These are phyloP conservation scores for Athene noctua DNA, from an alignment of 2,113 vertebrate genomes.

Conservation along the genomic window DNA sequence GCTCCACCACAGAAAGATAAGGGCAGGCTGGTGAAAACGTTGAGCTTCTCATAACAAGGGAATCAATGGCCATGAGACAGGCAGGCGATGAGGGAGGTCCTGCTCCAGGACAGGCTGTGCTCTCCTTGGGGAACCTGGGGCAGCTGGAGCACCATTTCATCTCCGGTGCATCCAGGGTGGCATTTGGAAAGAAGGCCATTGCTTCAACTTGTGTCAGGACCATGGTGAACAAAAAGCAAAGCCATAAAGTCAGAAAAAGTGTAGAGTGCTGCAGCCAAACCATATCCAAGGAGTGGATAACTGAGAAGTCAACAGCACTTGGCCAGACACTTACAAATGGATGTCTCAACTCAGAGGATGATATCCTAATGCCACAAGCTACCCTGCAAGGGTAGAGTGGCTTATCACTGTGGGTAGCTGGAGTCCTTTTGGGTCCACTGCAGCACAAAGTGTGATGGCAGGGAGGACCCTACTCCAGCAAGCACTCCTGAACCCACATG, in stretches of 20 bases:
- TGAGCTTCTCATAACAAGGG: background rate
- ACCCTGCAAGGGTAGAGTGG: background rate
- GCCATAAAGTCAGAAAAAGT: background rate
- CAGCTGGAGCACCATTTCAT: background rate
- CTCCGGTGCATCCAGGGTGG: background rate
- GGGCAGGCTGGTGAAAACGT: background rate
- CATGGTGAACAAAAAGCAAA: background rate
- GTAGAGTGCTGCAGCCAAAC: background rate
- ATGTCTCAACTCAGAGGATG: background rate
- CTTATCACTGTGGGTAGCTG: background rate
- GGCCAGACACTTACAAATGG: background rate
- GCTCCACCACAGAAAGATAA: conserved; percentile 6
- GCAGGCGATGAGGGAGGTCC: accelerated
- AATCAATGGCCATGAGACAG: background rate
- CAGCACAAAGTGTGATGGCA: background rate
- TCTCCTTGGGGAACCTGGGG: background rate
- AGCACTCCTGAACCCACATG: background rate
- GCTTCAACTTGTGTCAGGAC: background rate
- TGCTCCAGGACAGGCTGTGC: background rate
- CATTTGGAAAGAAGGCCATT: background rate
- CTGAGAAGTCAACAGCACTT: background rate
- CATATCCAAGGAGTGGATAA: background rate
- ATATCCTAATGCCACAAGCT: background rate
- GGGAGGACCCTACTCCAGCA: background rate
- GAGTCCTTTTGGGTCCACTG: background rate